phyloP scores from a whole-genome alignment of 35 echinoderm and acorn worm genomes.

The Amphiura filiformis region DNA sequence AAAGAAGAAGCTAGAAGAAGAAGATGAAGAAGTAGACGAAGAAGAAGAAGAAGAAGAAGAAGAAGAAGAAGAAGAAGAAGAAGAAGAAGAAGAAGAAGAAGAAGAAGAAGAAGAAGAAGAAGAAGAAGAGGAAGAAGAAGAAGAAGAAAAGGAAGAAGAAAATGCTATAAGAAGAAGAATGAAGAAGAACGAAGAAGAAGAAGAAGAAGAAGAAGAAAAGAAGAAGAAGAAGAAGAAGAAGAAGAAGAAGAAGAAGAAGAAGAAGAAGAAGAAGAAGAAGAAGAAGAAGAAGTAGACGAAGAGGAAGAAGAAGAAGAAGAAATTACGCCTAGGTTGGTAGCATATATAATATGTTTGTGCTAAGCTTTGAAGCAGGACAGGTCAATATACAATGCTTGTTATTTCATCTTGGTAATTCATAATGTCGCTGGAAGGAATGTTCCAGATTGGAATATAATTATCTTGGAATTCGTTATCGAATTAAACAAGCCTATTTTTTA shows the following conservation, averaged over 20 bases:
- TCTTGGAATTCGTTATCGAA: no score
- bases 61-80: neutral
- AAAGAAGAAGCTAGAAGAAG: no score
- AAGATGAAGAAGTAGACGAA: no score
- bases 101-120: neutral
- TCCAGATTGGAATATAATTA: no score
- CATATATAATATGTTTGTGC: neutral
- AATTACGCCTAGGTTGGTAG: neutral
- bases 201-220: neutral
- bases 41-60: neutral
- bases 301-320: neutral
- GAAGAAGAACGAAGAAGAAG: no score
- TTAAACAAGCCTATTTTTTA: no score
- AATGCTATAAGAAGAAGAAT: no score
- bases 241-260: neutral
- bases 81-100: neutral
- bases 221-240: neutral
- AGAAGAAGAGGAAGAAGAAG: neutral
- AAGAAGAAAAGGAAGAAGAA: neutral
- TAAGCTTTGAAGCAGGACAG: neutral
- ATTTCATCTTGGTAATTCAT: no score
- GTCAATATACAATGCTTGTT: neutral
- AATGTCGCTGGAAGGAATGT: no score
- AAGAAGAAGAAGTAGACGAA: neutral
- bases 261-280: neutral